Evolutionary conservation across 2,888 invertebrate species (phyloP), one percentile per base, ranked within the genome.

Genomic region (Xylota segnis): DNA sequence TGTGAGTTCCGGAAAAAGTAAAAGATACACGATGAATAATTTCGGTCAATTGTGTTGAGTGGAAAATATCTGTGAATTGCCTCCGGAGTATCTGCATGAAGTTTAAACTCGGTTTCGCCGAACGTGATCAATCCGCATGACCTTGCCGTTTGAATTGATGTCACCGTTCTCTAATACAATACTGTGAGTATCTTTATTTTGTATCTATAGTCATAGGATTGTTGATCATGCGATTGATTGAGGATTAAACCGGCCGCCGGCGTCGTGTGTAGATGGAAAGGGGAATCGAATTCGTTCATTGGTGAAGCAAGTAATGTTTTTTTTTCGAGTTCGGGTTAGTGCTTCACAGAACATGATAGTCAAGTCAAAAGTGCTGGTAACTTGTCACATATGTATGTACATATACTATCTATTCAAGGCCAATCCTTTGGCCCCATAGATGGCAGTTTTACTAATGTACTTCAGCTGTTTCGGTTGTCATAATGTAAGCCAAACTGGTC

Each of bases 1-100:
- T 12, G 59, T 59, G 58, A 68, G 83, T 68, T 76, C 61, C 56
- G 76, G 68, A 56, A 74, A 52, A 65, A 58, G 72, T 50, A 23
- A 59, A 45, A 79, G 32, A 58, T 27, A 10, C 16, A 16, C 27
- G 52, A 63, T 52, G 32, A 59, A 61, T 54, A 34, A 34, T 54
- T 63, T 59, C 40, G 40, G 52, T 54, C 43, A 40, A 54, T 45
- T 74, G 40, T 34, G 16, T 54, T 63, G 37, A 50, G 23, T 32
- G 37, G 18, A 10, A 23, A 40, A 61, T 56, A 32, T 40, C n/a
- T 34, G 27, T 34, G 50, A n/a, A 23, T n/a, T 50, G 12, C 47
- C 50, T 32, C 5, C n/a, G 18, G 40, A 40, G 14, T 54, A 40
- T 3, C 27, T n/a, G 7, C 32, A 16, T 9, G n/a, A 52, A 12